A percentile compares a stretch with the other conserved stretches of the same genome.
These are phyloP conservation scores for Scolopax bukidnonensis DNA, from an alignment of 2,797 vertebrate species.

Conservation along the genomic window DNA sequence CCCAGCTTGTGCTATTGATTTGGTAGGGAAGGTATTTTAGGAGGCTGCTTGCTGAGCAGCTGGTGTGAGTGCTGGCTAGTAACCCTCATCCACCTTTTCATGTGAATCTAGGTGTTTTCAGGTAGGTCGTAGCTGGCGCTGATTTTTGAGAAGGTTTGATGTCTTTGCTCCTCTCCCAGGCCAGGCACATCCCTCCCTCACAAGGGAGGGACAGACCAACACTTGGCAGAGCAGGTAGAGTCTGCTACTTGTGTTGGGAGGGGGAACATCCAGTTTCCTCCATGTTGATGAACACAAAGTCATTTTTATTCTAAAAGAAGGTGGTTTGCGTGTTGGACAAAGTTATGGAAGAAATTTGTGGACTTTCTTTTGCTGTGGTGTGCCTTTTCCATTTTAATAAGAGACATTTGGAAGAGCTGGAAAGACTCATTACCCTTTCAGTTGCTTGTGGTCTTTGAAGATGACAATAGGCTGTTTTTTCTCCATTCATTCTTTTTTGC, in stretches of 20 bases:
- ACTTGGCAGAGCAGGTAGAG: neutral
- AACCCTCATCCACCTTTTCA: neutral
- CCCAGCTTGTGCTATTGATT: neutral
- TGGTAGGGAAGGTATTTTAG: neutral
- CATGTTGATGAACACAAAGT: fast-evolving
- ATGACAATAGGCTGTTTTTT: constrained; percentile 2
- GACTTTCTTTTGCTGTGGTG: neutral
- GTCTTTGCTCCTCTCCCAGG: neutral
- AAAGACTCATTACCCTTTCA: neutral
- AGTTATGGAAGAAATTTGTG: neutral
- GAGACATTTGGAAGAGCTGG: constrained; percentile 4
- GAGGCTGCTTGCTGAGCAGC: neutral
- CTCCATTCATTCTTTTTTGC: neutral
- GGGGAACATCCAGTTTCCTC: neutral
- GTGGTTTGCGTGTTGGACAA: neutral
- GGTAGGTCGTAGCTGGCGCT: neutral
- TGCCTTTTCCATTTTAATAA: neutral
- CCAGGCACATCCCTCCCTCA: fast-evolving
- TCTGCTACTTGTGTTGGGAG: neutral
- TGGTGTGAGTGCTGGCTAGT: neutral
- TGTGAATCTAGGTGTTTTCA: neutral
- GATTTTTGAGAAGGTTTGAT: neutral
- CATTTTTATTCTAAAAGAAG: neutral
- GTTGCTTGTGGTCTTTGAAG: constrained; percentile 10
- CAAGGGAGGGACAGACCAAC: neutral